Base-by-base conservation (phyloP, 2,888 invertebrate species). In the Leptinotarsa juncta region DNA sequence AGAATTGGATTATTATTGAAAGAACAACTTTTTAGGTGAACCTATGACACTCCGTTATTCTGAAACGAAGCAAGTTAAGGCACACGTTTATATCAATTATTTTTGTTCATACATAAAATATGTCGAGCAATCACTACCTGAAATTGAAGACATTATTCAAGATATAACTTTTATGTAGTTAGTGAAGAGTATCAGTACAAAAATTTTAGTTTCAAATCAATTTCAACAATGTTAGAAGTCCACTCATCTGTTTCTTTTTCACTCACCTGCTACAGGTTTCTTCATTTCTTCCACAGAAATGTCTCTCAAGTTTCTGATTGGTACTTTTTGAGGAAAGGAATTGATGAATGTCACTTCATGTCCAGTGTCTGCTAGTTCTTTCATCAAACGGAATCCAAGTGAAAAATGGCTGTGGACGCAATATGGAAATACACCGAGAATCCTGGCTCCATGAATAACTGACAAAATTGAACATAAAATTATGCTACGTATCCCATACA, bases 311-410 rank as follows among this genome's bases (percentile, higher is more conserved):
- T 89, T 89, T 42, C 85, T 83, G 73, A 89, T 85, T 12, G 86
- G 82, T 71, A 86, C 82, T 73, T 87, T 87, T 2, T 87, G 83
- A 65, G 81, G 77, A 73, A 81, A 84, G 5, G 82, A 79, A 67
- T 83, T 84, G 57, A 86, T 80, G 48, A 86, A 82, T 12, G 86
- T 86, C 5, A 90, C 86, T 68, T 89, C 85, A 78, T 90, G 90
- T 2, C 90, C 90, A 65, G 86, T 82, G 14, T 72, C 76, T 1
- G 83, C 84, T 23, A 86, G 67, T 71, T 81, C 83, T 65, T 81
- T 81, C 65, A 86, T 72, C 57, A 86, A 76, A 1, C 81, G 79
- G 70, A 83, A 81, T 42, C 81, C 81, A 32, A 85, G 77, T 16
- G 79, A 75, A 51, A 81, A 83, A 73, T 85, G 86, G 51, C 85